These are phyloP conservation scores for Antheraea yamamai DNA, from an alignment of 2,888 invertebrate species.

Conservation along the genomic window DNA sequence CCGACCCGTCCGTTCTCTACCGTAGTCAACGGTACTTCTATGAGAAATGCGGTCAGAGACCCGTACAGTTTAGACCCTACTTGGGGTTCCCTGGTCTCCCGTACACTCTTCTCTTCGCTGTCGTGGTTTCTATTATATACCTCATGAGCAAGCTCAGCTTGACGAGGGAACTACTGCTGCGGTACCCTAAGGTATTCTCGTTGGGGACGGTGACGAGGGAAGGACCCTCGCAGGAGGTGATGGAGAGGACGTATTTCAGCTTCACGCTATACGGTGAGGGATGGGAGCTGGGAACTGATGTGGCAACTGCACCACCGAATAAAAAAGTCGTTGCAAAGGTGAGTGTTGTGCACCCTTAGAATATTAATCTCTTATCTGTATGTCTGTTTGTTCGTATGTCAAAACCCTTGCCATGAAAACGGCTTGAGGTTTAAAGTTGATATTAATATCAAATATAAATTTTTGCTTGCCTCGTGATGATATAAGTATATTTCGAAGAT, in stretches of 20 bases:
- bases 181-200: constrained; percentile 83
- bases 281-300: background rate
- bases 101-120: constrained; percentile 67
- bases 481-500: too few species aligned
- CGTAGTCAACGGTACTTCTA: constrained; percentile 90
- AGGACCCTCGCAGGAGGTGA: constrained; percentile 83
- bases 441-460: too few species aligned
- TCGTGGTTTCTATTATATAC: constrained; percentile 79
- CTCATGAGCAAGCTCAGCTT: constrained; percentile 41
- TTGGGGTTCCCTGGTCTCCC: constrained; percentile 69
- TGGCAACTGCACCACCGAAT: background rate
- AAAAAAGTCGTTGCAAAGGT: background rate
- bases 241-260: constrained; percentile 83
- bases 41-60: constrained; percentile 85
- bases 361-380: too few species aligned
- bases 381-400: too few species aligned
- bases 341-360: background rate
- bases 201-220: constrained; percentile 85
- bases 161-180: constrained; percentile 49
- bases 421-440: too few species aligned
- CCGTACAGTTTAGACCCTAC: constrained; percentile 91
- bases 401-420: too few species aligned
- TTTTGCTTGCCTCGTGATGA: too few species aligned
- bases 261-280: constrained; percentile 85
- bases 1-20: constrained; percentile 91